Base-by-base conservation (phyloP, 2,797 vertebrate genomes). In the Sebastes oblongus region DNA sequence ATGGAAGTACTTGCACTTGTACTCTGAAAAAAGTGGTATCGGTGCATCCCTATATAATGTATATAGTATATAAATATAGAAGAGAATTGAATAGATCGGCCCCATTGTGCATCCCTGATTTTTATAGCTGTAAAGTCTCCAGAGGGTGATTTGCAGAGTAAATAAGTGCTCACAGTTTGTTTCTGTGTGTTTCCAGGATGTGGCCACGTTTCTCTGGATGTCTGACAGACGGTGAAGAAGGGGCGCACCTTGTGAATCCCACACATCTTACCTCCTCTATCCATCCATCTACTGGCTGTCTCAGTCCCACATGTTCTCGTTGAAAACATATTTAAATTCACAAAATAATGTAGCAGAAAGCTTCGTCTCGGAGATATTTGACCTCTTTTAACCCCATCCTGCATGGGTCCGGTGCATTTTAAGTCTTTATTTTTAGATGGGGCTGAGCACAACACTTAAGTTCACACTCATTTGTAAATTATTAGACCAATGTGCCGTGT, bases 161-260 rank as follows among this genome's bases (percentile, higher is more conserved):
- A 30, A 24, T 50, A 7, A 50, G 8, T 73, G 13, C 25, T 16
- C 2, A 12, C 10, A 8, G 22, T 60, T 46, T 66, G 24, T 39
- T 2, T 85, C 3, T 86, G 18, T 85, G 24, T 80, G 81, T 66
- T 32, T 70, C 1, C 91, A 95, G 95, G 89, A 92, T 90, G 91
- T 58, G 69, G 70, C 81, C 74, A 7, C n/a, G 29, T 70, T 75
- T 42, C 67, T 75, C 69, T 76, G 89, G 85, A 82, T 87, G 69
- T 80, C 14, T 10, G 55, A 62, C 82, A 3, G 80, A 75, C 34
- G 50, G 46, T 90, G 84, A 90, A 77, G 84, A 88, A 29, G 78
- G 20, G 13, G 72, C 75, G 27, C 67, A 68, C 65, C 59, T 65
- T 2, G 58, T 83, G 66, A 88, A 42, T 42, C 39, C 16, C 13